Evolutionary conservation across 2,888 invertebrate species (phyloP).

Genomic region (Horisme vitalbata): DNA sequence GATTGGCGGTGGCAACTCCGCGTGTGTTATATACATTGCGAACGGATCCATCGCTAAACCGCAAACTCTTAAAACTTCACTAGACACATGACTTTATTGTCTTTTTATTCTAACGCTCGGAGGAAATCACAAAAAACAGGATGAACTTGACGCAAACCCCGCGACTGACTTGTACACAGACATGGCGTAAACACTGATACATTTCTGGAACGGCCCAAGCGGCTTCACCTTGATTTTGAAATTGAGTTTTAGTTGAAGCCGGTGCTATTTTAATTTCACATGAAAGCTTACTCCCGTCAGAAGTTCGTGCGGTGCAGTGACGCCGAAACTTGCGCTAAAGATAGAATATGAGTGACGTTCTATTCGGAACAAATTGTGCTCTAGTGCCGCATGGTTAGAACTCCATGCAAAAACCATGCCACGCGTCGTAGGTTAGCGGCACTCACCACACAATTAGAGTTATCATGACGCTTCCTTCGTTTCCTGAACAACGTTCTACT

Average conservation of each 20-base stretch:
- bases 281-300: constrained; percentile 69
- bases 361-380: constrained; percentile 35
- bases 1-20: constrained; percentile 69
- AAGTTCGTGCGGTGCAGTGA: constrained; percentile 71
- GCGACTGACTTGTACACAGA: constrained; percentile 51
- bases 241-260: constrained; percentile 65
- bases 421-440: constrained; percentile 62
- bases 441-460: constrained; percentile 81
- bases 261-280: constrained; percentile 77
- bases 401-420: constrained; percentile 64
- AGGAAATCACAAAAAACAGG: constrained; percentile 48
- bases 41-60: constrained; percentile 65
- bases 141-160: constrained; percentile 56
- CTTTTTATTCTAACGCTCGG: constrained; percentile 44
- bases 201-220: constrained; percentile 73
- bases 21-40: constrained; percentile 71
- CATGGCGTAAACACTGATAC: constrained; percentile 61
- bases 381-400: constrained; percentile 45
- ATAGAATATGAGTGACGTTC: constrained; percentile 47
- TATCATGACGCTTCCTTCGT: constrained; percentile 53
- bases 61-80: constrained; percentile 37
- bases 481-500: constrained; percentile 55
- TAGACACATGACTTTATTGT: constrained; percentile 47
- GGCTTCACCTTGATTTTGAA: constrained; percentile 82
- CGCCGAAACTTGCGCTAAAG: constrained; percentile 54